These are phyloP conservation scores for Incurvaria masculella DNA, from an alignment of 2,888 invertebrate species.

Conservation along the genomic window DNA sequence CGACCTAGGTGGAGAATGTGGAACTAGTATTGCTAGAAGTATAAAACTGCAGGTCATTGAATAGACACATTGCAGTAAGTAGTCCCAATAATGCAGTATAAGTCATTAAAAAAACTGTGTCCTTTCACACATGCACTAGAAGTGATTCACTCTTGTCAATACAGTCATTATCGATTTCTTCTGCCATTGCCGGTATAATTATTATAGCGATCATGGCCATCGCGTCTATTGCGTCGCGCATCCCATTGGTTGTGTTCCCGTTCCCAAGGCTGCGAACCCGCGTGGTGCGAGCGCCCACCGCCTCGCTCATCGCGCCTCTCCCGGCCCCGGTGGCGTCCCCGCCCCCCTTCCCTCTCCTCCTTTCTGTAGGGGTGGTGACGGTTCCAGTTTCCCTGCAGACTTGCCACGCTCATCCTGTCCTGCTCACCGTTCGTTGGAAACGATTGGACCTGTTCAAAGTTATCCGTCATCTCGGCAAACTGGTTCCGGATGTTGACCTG, in stretches of 20 bases:
- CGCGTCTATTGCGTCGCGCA: slow-evolving; percentile 21
- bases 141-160: no score
- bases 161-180: background rate
- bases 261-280: no score
- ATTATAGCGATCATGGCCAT: background rate
- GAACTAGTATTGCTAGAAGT: no score
- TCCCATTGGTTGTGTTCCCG: slow-evolving; percentile 16
- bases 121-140: no score
- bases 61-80: no score
- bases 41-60: no score
- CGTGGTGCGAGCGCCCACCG: background rate
- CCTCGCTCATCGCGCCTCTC: background rate
- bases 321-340: slow-evolving; percentile 1
- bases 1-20: no score
- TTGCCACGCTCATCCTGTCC: slow-evolving; percentile 37
- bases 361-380: slow-evolving; percentile 44
- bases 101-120: no score
- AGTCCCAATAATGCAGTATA: no score
- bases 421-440: background rate
- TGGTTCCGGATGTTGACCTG: slow-evolving; percentile 32
- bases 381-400: slow-evolving; percentile 50
- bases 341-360: slow-evolving; percentile 20
- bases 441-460: slow-evolving; percentile 18
- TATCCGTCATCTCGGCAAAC: slow-evolving; percentile 40
- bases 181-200: background rate